These are phyloP conservation scores for Fregata magnificens DNA, from an alignment of 2,113 vertebrate species.

Conservation along the genomic window DNA sequence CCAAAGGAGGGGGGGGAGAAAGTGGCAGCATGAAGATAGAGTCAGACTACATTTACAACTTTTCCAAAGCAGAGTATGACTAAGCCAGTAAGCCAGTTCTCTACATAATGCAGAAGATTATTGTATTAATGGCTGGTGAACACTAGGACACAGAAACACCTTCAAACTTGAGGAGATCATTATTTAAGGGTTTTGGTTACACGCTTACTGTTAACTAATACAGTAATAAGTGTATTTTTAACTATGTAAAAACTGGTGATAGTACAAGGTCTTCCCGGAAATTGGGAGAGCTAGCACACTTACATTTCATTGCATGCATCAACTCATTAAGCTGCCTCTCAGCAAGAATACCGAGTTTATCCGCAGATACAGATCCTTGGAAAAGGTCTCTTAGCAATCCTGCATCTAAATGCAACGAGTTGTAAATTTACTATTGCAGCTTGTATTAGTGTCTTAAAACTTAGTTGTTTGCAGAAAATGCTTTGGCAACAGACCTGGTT, in stretches of 20 bases:
- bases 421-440: neutral
- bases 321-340: conserved; percentile 81
- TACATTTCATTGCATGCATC: conserved; percentile 84
- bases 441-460: neutral
- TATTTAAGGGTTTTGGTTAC: neutral
- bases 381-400: conserved; percentile 84
- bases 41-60: neutral
- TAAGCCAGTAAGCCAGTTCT: neutral
- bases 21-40: neutral
- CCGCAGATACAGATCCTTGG: conserved; percentile 77
- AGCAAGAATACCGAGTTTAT: conserved; percentile 80
- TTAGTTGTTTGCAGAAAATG: neutral
- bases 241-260: neutral
- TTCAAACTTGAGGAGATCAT: neutral
- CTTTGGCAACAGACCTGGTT: neutral
- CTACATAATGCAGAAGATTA: neutral
- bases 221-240: neutral
- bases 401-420: conserved; percentile 73
- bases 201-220: neutral
- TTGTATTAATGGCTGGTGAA: neutral
- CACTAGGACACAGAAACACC: neutral
- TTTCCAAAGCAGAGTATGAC: neutral
- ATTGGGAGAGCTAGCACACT: conserved; percentile 26
- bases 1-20: neutral
- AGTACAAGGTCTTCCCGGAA: neutral